Evolutionary conservation across 2,113 vertebrate species (phyloP).

Genomic region (Empidonax alnorum): DNA sequence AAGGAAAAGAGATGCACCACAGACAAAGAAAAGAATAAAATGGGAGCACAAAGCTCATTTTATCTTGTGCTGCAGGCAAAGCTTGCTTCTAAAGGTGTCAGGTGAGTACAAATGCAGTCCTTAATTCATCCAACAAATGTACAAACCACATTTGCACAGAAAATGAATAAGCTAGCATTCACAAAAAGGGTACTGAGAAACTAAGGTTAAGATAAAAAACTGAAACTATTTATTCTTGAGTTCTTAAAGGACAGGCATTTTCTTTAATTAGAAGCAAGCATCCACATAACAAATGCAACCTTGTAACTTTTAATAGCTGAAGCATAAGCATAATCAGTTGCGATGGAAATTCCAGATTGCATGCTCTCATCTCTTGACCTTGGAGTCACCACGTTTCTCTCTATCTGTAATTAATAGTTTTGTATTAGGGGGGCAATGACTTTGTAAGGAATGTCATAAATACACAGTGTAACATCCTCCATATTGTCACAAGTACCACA

Average conservation of each 20-base stretch:
- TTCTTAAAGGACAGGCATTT: neutral
- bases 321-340: conserved; percentile 24
- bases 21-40: neutral
- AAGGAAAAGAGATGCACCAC: neutral
- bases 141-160: neutral
- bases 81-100: neutral
- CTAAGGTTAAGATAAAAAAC: neutral
- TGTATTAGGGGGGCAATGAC: neutral
- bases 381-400: neutral
- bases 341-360: conserved; percentile 31
- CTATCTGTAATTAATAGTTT: neutral
- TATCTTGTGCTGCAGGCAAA: neutral
- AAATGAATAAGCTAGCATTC: neutral
- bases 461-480: neutral
- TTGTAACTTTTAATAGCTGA: conserved; percentile 41
- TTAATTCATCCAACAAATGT: neutral
- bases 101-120: neutral
- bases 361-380: neutral
- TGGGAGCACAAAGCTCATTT: neutral
- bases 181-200: neutral
- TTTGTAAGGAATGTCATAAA: neutral
- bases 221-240: neutral
- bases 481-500: neutral
- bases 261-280: conserved; percentile 57
- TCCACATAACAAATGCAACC: neutral